Evolutionary conservation across 2,888 invertebrate genomes (phyloP).

Genomic region (Mechanitis messenoides): DNA sequence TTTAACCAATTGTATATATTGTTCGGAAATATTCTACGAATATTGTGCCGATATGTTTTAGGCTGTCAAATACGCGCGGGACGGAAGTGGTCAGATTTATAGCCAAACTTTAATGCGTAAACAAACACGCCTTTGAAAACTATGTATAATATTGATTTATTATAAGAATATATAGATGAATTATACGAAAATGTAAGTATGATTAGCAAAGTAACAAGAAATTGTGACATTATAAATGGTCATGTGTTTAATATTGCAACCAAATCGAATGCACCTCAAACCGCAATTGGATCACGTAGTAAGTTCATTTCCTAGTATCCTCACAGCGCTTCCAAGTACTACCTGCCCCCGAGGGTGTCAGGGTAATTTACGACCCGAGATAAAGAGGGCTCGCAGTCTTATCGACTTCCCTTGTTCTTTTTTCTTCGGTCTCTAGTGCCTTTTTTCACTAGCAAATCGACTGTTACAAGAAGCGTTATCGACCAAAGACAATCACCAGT

Average conservation of each 20-base stretch:
- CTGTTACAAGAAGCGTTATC: conserved; percentile 58
- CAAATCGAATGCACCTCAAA: conserved; percentile 68
- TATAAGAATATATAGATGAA: too few relatives aligned
- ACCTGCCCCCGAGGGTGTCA: conserved; percentile 69
- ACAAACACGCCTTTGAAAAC: conserved; percentile 20
- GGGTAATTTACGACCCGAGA: conserved; percentile 73
- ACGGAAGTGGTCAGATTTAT: conserved; percentile 59
- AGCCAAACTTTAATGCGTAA: conserved; percentile 51
- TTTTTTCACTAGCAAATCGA: conserved; percentile 68
- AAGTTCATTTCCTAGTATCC: conserved; percentile 70
- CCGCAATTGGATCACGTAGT: conserved; percentile 76
- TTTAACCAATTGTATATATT: conserved; percentile 6
- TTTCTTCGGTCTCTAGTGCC: conserved; percentile 60
- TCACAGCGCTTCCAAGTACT: conserved; percentile 58
- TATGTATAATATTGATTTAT: not conserved
- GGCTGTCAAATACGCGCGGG: conserved; percentile 55
- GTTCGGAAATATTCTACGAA: conserved; percentile 39
- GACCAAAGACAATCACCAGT: conserved; percentile 51
- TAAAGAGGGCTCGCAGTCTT: conserved; percentile 74
- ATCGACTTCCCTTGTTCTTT: conserved; percentile 67
- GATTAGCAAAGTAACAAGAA: too few relatives aligned
- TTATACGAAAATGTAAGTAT: too few relatives aligned
- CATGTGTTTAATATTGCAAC: conserved; percentile 27
- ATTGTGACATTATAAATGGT: conserved; percentile 32
- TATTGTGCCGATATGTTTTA: conserved; percentile 64